Conservation (phyloP, 2,888 invertebrate genomes). For the Agrochola lychnidis region DNA sequence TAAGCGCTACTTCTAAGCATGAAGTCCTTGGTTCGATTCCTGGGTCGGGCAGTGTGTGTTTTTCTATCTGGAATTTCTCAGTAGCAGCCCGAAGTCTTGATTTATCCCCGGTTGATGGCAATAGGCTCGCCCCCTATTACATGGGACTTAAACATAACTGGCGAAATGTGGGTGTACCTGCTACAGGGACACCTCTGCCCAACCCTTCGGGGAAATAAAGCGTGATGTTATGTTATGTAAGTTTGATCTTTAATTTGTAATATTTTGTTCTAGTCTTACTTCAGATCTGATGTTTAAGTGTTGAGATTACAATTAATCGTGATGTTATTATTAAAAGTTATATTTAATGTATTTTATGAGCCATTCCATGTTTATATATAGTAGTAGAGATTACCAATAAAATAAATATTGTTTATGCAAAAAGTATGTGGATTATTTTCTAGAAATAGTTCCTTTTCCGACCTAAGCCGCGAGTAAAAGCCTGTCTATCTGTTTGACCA, state of each 20-base stretch:
- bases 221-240: background rate
- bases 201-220: background rate
- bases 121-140: background rate
- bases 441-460: background rate
- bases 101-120: background rate
- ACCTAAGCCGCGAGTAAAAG: too few relatives aligned
- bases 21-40: background rate
- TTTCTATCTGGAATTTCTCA: background rate
- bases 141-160: background rate
- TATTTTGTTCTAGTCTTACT: constrained; percentile 46
- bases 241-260: background rate
- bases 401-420: constrained; percentile 10
- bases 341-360: constrained; percentile 2
- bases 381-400: background rate
- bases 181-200: background rate
- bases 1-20: background rate
- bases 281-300: constrained; percentile 44
- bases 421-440: background rate
- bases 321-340: constrained; percentile 16
- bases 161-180: background rate
- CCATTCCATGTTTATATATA: constrained; percentile 44
- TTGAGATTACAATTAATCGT: constrained; percentile 44
- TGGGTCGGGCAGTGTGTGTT: background rate
- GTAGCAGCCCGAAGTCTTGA: background rate
- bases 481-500: background rate